Evolutionary conservation across 1,140 invertebrate species (phyloP), one percentile per base, ranked within the genome.

Genomic region (Drosophila miranda): DNA sequence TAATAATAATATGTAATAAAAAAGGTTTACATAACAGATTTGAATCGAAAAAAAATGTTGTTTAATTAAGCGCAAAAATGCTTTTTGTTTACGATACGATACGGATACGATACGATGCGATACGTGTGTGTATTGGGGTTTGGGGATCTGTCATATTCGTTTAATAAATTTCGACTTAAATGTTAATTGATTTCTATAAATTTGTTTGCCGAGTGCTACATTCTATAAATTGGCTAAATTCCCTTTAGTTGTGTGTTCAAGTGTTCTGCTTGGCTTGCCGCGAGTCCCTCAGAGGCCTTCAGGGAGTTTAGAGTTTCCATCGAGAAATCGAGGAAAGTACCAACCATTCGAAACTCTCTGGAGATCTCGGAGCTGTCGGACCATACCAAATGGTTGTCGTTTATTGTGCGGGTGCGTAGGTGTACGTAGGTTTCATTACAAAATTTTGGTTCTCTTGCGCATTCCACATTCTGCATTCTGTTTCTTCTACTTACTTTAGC

Each of bases 181-280:
- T 48, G 62, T 66, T 61, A 57, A 77, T 77, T 81, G 67, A 53
- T 86, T 69, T 70, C 67, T 73, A 74, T 78, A 81, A 63, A 48
- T 59, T 51, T 60, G 7, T 60, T 73, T 75, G 53, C 70, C 52
- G 69, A 51, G 63, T 59, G 50, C 81, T 86, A 86, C 68, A 48
- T 62, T 74, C 68, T 86, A 86, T 77, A 84, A 84, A 84, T 84
- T 84, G 63, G 81, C 81, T 84, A 84, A 69, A 70, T 84, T 81
- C 74, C 68, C 63, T 58, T 73, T 70, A 66, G 67, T 69, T 74
- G 23, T 19, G 52, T 50, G 30, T 41, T 43, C 23, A 0, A 21
- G 55, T 5, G 16, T 42, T n/a, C 59, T 42, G 34, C 13, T 38
- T 38, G 34, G 34, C 4, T 38, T 2, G 34, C 3, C 34, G 11